Conservation (phyloP, 2,888 invertebrate species). For the Phyllotreta cruciferae region DNA sequence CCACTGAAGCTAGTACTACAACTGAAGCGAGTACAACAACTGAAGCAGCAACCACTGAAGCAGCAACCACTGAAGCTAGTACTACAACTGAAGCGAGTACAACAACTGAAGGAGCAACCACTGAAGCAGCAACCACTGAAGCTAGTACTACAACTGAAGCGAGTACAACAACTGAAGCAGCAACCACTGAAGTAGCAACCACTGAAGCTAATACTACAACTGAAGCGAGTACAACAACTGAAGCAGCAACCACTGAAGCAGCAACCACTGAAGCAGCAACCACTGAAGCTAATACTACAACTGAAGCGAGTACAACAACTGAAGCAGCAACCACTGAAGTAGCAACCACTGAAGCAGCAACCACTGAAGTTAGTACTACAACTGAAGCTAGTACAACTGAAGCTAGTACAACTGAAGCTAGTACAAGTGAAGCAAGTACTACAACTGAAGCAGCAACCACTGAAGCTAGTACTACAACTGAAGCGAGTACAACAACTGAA, state of each 20-base stretch:
- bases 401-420: neutral
- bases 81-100: too few species aligned
- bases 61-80: neutral
- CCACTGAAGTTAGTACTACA: neutral
- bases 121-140: neutral
- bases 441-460: too few species aligned
- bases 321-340: neutral
- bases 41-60: slow-evolving; percentile 4
- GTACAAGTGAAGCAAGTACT: neutral
- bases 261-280: neutral
- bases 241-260: neutral
- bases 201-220: neutral
- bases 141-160: neutral
- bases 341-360: neutral
- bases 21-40: too few species aligned
- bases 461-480: neutral
- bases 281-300: too few species aligned
- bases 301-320: neutral
- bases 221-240: neutral
- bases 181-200: too few species aligned
- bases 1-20: too few species aligned
- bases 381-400: neutral
- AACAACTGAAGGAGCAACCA: neutral
- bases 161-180: too few species aligned
- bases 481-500: neutral